Percentiles rank a stretch among this genome's conserved stretches.
These are phyloP conservation scores for Mimumesa dahlbomi DNA, from an alignment of 2,888 invertebrate species.

Conservation along the genomic window DNA sequence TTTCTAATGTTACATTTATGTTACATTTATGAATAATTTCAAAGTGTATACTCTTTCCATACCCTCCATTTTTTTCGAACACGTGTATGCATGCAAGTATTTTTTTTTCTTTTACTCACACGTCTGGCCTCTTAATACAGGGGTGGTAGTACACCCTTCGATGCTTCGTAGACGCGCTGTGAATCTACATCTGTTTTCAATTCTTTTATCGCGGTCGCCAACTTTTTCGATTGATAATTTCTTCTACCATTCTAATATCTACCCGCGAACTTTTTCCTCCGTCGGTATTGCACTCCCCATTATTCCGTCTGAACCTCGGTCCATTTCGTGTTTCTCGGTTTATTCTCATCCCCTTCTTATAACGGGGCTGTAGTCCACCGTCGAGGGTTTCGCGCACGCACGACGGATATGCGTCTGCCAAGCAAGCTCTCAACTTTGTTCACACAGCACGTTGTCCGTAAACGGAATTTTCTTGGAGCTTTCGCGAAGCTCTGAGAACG, in stretches of 20 bases:
- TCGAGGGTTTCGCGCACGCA: conserved; percentile 57
- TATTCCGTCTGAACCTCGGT: conserved; percentile 35
- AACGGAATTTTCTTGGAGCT: conserved; percentile 66
- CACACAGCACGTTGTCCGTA: conserved; percentile 64
- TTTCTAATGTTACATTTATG: no score
- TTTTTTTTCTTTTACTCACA: no score
- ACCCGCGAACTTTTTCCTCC: neutral
- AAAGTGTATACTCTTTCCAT: no score
- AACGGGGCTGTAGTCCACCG: conserved; percentile 21
- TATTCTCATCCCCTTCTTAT: neutral
- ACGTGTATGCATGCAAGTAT: no score
- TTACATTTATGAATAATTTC: no score
- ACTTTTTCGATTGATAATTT: no score
- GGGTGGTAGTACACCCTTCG: no score
- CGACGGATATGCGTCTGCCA: conserved; percentile 53
- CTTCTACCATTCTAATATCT: neutral
- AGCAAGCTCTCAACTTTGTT: conserved; percentile 58
- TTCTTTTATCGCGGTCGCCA: no score
- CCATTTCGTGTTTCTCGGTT: conserved; percentile 5
- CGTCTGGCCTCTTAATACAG: no score
- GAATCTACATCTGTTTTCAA: no score
- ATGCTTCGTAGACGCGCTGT: no score
- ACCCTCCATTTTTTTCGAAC: no score
- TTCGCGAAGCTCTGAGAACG: conserved; percentile 60
- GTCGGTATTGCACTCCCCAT: conserved; percentile 21